phyloP scores from a whole-genome alignment of 2,888 invertebrate genomes.

The Drosophila yooni region DNA sequence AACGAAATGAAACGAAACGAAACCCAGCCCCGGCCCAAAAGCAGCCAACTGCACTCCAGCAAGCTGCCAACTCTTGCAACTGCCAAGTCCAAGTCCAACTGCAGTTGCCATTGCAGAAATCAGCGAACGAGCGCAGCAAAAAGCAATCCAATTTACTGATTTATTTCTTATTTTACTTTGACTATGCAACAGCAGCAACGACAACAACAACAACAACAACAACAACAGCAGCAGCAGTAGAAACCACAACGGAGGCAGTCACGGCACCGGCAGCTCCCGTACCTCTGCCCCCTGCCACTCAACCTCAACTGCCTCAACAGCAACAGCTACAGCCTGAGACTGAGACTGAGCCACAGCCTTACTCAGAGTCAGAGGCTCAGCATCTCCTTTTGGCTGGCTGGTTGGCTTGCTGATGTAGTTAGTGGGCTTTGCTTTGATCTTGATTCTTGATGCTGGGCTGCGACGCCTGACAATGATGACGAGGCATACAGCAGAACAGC shows the following conservation, averaged over 20 bases:
- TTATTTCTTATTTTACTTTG: conserved; percentile 82
- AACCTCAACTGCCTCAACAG: conserved; percentile 7
- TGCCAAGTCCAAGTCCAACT: conserved; percentile 38
- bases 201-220: conserved; percentile 47
- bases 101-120: conserved; percentile 63
- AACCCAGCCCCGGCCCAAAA: conserved; percentile 24
- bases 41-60: conserved; percentile 23
- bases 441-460: conserved; percentile 75
- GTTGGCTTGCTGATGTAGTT: conserved; percentile 63
- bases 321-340: conserved; percentile 12
- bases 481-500: conserved; percentile 59
- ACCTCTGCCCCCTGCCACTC: conserved; percentile 24
- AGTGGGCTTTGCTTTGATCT: conserved; percentile 79
- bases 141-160: conserved; percentile 81
- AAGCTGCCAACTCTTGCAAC: conserved; percentile 24
- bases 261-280: conserved; percentile 39
- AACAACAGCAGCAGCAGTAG: conserved; percentile 39
- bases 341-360: conserved; percentile 10
- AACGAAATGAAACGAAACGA: background rate
- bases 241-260: conserved; percentile 68
- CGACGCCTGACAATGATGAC: conserved; percentile 81
- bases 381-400: conserved; percentile 27
- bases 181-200: conserved; percentile 68
- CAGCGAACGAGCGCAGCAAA: conserved; percentile 71
- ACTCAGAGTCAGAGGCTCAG: conserved; percentile 19